Conservation (phyloP, 2,888 invertebrate species). For the Sycophila texana region DNA sequence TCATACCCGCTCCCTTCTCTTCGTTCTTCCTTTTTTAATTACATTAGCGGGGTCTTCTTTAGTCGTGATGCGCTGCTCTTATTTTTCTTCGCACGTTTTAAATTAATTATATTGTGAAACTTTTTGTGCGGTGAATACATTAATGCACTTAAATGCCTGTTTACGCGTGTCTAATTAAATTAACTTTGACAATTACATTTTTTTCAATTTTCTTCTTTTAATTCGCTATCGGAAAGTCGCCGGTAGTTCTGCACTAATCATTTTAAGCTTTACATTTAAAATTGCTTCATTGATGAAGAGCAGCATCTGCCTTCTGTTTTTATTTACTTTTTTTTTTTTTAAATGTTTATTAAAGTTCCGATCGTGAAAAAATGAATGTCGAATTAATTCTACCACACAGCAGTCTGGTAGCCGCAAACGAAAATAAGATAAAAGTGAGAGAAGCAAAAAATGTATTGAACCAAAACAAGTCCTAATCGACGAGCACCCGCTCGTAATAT, state of each 20-base stretch:
- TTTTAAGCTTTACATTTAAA: too few relatives aligned
- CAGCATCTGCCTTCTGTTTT: too few relatives aligned
- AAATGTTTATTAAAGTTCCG: too few relatives aligned
- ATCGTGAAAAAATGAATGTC: too few relatives aligned
- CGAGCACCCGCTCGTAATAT: not conserved
- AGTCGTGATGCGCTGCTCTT: conserved; percentile 1
- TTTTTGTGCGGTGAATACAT: not conserved
- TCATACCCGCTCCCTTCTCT: conserved; percentile 33
- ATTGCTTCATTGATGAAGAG: too few relatives aligned
- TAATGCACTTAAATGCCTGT: not conserved
- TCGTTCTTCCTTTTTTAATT: conserved; percentile 48
- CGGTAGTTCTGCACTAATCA: too few relatives aligned
- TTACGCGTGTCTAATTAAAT: conserved; percentile 25
- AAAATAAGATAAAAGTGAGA: not conserved
- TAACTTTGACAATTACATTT: not conserved
- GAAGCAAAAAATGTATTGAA: not conserved
- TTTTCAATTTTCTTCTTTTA: too few relatives aligned
- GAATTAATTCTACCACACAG: too few relatives aligned
- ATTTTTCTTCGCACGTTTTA: conserved; percentile 45
- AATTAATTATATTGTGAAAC: conserved; percentile 46
- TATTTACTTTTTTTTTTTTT: too few relatives aligned
- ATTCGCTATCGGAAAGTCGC: too few relatives aligned
- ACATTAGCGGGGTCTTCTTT: conserved; percentile 38
- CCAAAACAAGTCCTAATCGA: too few relatives aligned
- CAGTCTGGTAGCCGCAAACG: too few relatives aligned